Evolutionary conservation across 2,888 invertebrate genomes (phyloP), one percentile per base, ranked within the genome.

Genomic region (Drosophila multiciliata): DNA sequence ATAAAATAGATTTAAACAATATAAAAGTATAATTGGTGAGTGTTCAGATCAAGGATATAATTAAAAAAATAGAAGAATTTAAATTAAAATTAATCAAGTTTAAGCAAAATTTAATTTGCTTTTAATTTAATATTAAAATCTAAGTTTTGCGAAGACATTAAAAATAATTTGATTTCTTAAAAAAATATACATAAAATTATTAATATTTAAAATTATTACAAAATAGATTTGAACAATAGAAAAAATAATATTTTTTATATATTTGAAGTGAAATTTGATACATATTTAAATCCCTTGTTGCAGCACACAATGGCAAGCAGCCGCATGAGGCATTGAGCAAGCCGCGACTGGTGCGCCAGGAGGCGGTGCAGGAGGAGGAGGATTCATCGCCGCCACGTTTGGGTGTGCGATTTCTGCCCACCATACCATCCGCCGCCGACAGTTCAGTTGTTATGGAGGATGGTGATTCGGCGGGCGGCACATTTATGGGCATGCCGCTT

Each of bases 341-440:
- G 92, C 97, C 97, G 9, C 95, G 97, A 29, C 93, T 97, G 59
- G 97, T 96, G 48, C 95, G 97, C 9, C 97, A 97, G 92, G 95
- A 96, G 83, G 97, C 97, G 17, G 95, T 97, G 70, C 95, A 96
- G 89, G 96, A 96, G 88, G 97, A 97, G 75, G 96, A 96, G 54
- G 92, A 92, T 57, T 91, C 91, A 7, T 92, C 93, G 59, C 92
- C 93, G 57, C 93, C 93, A 15, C 91, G 93, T 29, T 90, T 95
- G 26, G 94, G 94, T 38, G 95, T 94, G 69, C 94, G 95, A 45
- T 95, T 96, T 82, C 93, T 96, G 65, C 95, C 96, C 36, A 96
- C 96, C 17, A 96, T 96, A 87, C 96, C 96, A 17, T 96, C 96
- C 5, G 96, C 96, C 0, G 95, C 96, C 1, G 96, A 96, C 90